Percentiles rank a stretch among this genome's conserved stretches.
Evolutionary conservation across 1,140 invertebrate species (phyloP).

Genomic region (Coptotermes formosanus): DNA sequence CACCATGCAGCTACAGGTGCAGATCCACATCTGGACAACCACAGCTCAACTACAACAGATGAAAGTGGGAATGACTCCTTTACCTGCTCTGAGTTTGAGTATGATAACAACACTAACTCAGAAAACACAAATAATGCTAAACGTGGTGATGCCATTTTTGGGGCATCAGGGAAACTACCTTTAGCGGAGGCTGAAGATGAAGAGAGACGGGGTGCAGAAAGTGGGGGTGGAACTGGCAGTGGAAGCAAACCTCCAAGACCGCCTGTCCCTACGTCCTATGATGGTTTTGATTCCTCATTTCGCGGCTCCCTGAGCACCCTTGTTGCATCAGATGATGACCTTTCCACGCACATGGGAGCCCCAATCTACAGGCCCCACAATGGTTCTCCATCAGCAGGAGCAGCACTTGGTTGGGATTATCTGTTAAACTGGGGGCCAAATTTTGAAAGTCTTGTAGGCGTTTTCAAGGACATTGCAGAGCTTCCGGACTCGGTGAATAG

Average conservation of each 20-base stretch:
- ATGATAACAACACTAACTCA: conserved; percentile 79
- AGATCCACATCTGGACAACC: conserved; percentile 51
- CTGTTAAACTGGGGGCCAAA: conserved; percentile 94
- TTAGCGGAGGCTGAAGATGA: conserved; percentile 65
- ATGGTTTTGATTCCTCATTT: conserved; percentile 91
- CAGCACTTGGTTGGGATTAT: conserved; percentile 86
- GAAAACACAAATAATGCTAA: conserved; percentile 43
- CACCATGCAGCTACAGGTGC: conserved; percentile 51
- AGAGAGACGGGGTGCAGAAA: conserved; percentile 58
- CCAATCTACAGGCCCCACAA: conserved; percentile 71
- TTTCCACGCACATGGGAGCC: conserved; percentile 66
- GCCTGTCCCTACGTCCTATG: conserved; percentile 67
- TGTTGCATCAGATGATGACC: conserved; percentile 88
- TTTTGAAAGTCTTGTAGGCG: conserved; percentile 90
- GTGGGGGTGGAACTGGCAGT: conserved; percentile 50
- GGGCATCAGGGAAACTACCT: conserved; percentile 69
- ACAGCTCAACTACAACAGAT: conserved; percentile 83
- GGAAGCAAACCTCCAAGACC: conserved; percentile 61
- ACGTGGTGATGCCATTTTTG: background rate
- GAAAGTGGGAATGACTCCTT: conserved; percentile 96
- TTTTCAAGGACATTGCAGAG: conserved; percentile 95
- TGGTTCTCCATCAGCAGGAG: conserved; percentile 68
- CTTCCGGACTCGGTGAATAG: conserved; percentile 77
- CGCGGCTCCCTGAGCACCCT: conserved; percentile 88
- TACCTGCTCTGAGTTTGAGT: conserved; percentile 97